Conservation (phyloP, 2,113 vertebrate genomes). For the Hyperoodon ampullatus region DNA sequence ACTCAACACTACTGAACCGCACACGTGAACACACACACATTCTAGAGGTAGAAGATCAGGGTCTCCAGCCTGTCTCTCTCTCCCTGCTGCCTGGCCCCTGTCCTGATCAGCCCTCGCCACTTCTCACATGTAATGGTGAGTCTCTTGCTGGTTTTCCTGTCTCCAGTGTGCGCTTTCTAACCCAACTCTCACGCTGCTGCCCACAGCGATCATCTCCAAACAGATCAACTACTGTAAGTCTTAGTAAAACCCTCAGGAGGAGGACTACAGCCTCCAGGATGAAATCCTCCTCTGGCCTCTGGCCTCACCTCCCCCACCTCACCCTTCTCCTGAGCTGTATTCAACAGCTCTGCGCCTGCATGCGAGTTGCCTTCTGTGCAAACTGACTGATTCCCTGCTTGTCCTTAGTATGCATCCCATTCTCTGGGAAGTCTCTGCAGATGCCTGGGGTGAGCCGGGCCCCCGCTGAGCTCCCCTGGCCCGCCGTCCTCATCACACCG, state of each 20-base stretch:
- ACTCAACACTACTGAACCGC: background rate
- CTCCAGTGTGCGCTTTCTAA: background rate
- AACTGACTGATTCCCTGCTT: no score
- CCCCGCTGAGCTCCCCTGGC: background rate
- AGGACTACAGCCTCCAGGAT: background rate
- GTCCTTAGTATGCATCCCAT: background rate
- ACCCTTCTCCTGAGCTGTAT: background rate
- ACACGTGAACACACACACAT: no score
- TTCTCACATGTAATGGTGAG: background rate
- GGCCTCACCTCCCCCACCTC: background rate
- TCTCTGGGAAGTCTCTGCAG: background rate
- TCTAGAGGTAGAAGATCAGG: background rate
- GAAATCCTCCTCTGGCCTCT: background rate
- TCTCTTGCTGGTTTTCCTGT: background rate
- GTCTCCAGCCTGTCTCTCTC: accelerated
- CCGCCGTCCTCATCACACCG: no score
- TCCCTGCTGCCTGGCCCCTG: no score
- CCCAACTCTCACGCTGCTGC: background rate
- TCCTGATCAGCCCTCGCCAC: background rate
- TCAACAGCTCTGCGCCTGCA: background rate
- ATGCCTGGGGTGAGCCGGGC: background rate
- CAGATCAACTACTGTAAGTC: background rate
- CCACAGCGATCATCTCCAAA: background rate
- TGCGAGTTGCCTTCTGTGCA: no score
- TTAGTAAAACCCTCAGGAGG: background rate